Evolutionary conservation across 2,888 invertebrate genomes (phyloP).

Genomic region (Dicyrtoma fusca): DNA sequence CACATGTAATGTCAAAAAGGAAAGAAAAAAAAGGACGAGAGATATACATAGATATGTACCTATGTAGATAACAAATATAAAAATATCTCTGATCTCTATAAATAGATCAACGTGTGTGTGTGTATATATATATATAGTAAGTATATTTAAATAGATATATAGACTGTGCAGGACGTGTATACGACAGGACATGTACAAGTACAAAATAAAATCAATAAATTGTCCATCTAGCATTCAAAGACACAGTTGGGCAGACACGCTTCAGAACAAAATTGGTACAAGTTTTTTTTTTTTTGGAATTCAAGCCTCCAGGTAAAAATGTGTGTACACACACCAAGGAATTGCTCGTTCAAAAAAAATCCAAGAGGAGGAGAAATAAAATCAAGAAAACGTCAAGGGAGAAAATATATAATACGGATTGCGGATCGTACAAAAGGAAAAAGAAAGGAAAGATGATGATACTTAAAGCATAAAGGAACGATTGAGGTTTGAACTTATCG

Average conservation of each 20-base stretch:
- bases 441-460: neutral
- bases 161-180: constrained; percentile 27
- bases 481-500: constrained; percentile 16
- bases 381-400: constrained; percentile 16
- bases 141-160: constrained; percentile 11
- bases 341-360: constrained; percentile 7
- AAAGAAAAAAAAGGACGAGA: constrained; percentile 2
- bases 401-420: constrained; percentile 11
- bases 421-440: neutral
- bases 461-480: constrained; percentile 6
- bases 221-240: constrained; percentile 35
- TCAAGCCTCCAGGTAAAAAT: constrained; percentile 35
- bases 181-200: constrained; percentile 34
- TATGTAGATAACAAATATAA: constrained; percentile 11
- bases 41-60: neutral
- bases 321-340: constrained; percentile 21
- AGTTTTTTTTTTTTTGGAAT: constrained; percentile 18
- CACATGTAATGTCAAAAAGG: constrained; percentile 11
- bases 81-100: constrained; percentile 5
- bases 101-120: too few species aligned
- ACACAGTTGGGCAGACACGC: constrained; percentile 22
- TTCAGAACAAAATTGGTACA: constrained; percentile 24
- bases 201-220: constrained; percentile 37
- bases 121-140: too few species aligned
- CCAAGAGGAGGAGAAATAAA: neutral